These are phyloP conservation scores for Coptodon bakossiorum DNA, from an alignment of 2,113 vertebrate species.

Conservation along the genomic window DNA sequence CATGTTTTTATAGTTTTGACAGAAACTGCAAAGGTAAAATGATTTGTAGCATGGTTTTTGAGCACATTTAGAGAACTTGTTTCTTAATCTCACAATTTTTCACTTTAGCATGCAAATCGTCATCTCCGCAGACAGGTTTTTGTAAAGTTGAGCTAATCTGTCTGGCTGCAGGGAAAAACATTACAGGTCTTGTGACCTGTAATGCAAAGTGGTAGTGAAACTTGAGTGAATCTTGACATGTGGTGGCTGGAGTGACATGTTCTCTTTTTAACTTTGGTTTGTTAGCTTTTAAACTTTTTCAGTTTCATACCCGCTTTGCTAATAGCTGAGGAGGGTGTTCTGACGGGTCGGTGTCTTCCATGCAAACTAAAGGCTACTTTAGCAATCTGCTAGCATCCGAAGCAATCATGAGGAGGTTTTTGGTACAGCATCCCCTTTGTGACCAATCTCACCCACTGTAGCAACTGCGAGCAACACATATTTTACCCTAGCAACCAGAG, in stretches of 20 bases:
- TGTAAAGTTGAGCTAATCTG: not conserved
- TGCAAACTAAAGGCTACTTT: not conserved
- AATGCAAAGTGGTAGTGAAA: not conserved
- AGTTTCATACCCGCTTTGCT: not conserved
- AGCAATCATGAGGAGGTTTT: not conserved
- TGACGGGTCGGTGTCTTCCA: rapidly evolving
- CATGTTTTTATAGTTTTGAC: conserved; percentile 3
- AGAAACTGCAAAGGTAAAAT: not conserved
- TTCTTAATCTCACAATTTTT: not conserved
- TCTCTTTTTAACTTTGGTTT: not conserved
- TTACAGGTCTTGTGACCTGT: not conserved
- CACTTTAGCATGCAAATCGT: not conserved
- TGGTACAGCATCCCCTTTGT: not conserved
- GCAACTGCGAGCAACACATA: not conserved
- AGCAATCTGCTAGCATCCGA: not conserved
- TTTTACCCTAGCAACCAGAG: not conserved
- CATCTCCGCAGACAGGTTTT: not conserved
- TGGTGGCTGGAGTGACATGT: not conserved
- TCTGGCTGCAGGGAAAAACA: not conserved
- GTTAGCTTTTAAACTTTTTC: not conserved
- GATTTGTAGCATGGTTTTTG: not conserved
- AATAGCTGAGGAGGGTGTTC: not conserved
- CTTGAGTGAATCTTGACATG: not conserved
- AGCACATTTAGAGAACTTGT: not conserved
- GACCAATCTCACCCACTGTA: not conserved